Evolutionary conservation across 1,140 invertebrate species (phyloP), one percentile per base, ranked within the genome.

Genomic region (Arion vulgaris): DNA sequence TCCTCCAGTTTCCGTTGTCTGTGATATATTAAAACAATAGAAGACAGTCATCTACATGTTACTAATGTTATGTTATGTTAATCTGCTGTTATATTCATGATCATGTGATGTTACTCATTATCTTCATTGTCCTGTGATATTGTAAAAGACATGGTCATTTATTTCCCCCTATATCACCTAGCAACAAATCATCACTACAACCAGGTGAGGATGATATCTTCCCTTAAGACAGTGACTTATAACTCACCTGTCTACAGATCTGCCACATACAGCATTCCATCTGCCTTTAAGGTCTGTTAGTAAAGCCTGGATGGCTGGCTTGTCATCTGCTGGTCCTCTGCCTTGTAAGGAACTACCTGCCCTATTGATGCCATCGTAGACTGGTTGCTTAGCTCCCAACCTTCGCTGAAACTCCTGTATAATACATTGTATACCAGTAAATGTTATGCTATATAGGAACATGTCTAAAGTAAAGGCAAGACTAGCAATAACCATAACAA

Each of bases 191-290:
- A 11, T 49, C 45, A 49, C 45, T 9, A 49, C 45, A 49, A 19
- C 45, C 45, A n/a, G n/a, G n/a, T n/a, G n/a, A n/a, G n/a, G n/a
- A n/a, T n/a, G n/a, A n/a, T n/a, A n/a, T n/a, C n/a, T n/a, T n/a
- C n/a, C n/a, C n/a, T n/a, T n/a, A 57, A 57, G 19, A n/a, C 53
- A 57, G n/a, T n/a, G 41, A 19, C 53, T 32, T 7, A 32, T 32
- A 7, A 79, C 87, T 73, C 84, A 92, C 88, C 94, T 95, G 86
- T 99, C 97, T 41, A 99, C 97, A 90, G 97, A 97, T 93, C 98
- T 98, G 17, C 96, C 95, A 93, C 97, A 99, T 0, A 99, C 96
- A 0, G 94, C 94, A 53, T 96, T 98, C 98, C 98, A 99, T 88
- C 97, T 97, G 89, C 95, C 95, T 91, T 99, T 99, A 51, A 99